Base-by-base conservation (phyloP, 1,140 invertebrate genomes). In the Sycophaga agraensis region DNA sequence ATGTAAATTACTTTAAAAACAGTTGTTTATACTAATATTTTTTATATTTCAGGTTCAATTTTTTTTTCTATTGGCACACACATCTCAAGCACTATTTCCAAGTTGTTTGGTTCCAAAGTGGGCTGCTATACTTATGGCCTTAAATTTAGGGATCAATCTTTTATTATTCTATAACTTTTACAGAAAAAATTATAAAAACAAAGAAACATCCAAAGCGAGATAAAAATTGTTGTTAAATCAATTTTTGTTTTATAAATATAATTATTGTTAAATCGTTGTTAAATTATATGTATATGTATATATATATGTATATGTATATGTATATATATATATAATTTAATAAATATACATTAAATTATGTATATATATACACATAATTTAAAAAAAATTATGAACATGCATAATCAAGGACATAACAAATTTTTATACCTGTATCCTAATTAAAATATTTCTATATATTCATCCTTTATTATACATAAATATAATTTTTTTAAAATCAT, bases 31-130 rank as follows among this genome's bases (percentile, higher is more conserved):
- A 31, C 11, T 31, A 11, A 6, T 31, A 31, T 31, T 31, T 31
- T 31, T 39, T n/a, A n/a, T n/a, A n/a, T 69, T 67, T 45, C 22
- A 73, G 71, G 64, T 69, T 19, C 91, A 94, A 80, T 94, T 94
- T 76, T 78, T 88, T 26, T 82, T 90, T 19, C 86, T 92, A 45
- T 85, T 90, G 59, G 81, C 87, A 53, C 91, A 93, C 75, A 37
- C 65, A 9, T 0, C 42, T 6, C 65, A 69, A 64, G 63, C 17
- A 17, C 9, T 60, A 22, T 12, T 50, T 4, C 69, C 69, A 31
- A 37, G 2, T 11, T 72, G 71, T 31, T 2, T 22, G 17, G 59
- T 71, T 34, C 68, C 66, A 45, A 48, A 43, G 8, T 42, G 65
- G 21, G 63, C 65, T 45, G 59, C 57, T 7, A 28, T 34, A 37